phyloP scores from a whole-genome alignment of 2,113 vertebrate species.

The Ariopsis seemanni region DNA sequence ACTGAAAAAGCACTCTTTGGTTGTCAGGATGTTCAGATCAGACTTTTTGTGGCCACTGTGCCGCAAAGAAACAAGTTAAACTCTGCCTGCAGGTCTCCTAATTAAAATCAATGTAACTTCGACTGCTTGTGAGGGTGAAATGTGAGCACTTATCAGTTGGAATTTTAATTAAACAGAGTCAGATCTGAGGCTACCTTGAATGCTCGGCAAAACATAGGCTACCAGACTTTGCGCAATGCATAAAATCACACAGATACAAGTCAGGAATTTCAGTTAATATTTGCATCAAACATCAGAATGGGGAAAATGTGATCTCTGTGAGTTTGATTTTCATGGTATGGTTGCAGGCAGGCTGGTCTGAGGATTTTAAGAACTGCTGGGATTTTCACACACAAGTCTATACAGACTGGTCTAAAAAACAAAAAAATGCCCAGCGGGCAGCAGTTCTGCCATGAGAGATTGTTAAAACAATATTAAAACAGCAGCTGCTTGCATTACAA shows the following conservation, averaged over 20 bases:
- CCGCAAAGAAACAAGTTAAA: conserved; percentile 40
- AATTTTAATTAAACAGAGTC: conserved; percentile 51
- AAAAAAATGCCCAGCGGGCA: not conserved
- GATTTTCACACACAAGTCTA: not conserved
- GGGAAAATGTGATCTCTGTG: not conserved
- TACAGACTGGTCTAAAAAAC: not conserved
- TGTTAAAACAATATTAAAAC: not conserved
- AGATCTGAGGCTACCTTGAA: conserved; percentile 6
- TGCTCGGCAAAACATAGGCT: conserved; percentile 5
- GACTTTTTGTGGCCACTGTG: not conserved
- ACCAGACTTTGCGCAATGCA: not conserved
- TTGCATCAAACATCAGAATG: too few species aligned
- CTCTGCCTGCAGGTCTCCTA: conserved; percentile 46
- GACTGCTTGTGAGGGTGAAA: conserved; percentile 54
- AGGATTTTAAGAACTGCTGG: not conserved
- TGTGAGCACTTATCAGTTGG: conserved; percentile 42
- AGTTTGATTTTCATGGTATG: not conserved
- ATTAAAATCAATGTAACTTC: conserved; percentile 59
- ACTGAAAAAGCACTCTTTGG: not conserved
- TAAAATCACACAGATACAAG: not conserved
- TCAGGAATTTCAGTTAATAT: not conserved
- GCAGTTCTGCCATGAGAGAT: not conserved
- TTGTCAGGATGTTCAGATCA: not conserved
- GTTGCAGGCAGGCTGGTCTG: not conserved
- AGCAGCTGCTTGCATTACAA: not conserved